Evolutionary conservation across 2,888 invertebrate species (phyloP).

Genomic region (Camptogramma bilineatum): DNA sequence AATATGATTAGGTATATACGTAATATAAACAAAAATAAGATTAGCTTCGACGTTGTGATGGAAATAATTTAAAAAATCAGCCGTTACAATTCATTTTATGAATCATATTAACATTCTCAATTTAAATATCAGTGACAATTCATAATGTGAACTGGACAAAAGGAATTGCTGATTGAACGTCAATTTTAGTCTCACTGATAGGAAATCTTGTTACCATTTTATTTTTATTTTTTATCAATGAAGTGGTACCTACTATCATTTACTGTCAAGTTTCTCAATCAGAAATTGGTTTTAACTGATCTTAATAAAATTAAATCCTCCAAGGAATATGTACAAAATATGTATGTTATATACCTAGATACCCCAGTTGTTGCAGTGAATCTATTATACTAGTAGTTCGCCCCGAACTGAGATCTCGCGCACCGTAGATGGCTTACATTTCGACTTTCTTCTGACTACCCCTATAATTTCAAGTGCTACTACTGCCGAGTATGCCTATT

Average conservation of each 20-base stretch:
- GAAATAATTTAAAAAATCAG: neutral
- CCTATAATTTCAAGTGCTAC: no score
- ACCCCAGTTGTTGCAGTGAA: conserved; percentile 13
- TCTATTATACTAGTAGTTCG: neutral
- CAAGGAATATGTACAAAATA: conserved; percentile 6
- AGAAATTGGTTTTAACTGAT: neutral
- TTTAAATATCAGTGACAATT: neutral
- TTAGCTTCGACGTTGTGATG: no score
- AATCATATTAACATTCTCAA: neutral
- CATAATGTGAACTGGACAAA: no score
- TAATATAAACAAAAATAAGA: neutral
- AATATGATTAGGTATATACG: no score
- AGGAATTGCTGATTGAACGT: no score
- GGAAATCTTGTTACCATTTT: neutral
- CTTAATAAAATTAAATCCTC: neutral
- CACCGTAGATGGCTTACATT: no score
- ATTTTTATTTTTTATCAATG: neutral
- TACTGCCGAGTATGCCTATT: no score
- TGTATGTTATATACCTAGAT: neutral
- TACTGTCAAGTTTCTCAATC: neutral
- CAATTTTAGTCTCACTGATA: no score
- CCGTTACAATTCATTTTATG: no score
- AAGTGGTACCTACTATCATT: neutral
- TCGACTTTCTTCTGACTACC: no score
- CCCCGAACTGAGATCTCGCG: no score